Base-by-base conservation (phyloP, 1,140 invertebrate species). In the Diploscapter pachys region DNA sequence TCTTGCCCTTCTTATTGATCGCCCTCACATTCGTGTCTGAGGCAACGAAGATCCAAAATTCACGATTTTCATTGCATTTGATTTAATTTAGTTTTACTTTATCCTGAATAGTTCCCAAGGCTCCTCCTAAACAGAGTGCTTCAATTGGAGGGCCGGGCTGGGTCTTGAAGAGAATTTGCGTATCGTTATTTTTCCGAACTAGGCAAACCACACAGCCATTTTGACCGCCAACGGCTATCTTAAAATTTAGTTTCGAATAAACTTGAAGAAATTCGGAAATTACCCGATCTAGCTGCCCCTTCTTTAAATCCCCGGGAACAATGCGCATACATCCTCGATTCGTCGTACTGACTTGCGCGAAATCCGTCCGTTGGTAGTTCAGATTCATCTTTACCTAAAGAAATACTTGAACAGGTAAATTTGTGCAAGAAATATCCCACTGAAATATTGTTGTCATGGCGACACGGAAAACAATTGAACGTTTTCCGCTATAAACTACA, bases 1-100 rank as follows among this genome's bases (percentile, higher is more conserved):
- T 89, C 88, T 95, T 95, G 52, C 93, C 93, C 86, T 94, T 95
- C 86, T 91, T 93, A 0, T 92, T 93, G 79, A 90, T 94, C 48
- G 93, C 93, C 84, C 90, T 90, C 0, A 95, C 91, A 82, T 92
- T 91, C 83, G 92, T 92, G 52, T 90, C 92, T 49, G 90, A 89
- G 5, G 92, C 90, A 31, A 92, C 88, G 86, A 94, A 95, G 78
- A 96, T 31, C 31, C 31, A 31, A 31, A 31, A 31, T 31, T 31
- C 0, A 0, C 1, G 31, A 31, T 31, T 31, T 31, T 31, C 31
- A 31, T 31, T 31, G 31, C 31, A 31, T 31, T 31, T 31, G 31
- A 31, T 31, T 31, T 31, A 31, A 1, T 31, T 31, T 31, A 31
- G 31, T 1, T 31, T 31, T 31, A 31, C 63, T 59, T 76, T 67